phyloP scores from a whole-genome alignment of 1,140 invertebrate genomes.

The Eupeodes corollae region DNA sequence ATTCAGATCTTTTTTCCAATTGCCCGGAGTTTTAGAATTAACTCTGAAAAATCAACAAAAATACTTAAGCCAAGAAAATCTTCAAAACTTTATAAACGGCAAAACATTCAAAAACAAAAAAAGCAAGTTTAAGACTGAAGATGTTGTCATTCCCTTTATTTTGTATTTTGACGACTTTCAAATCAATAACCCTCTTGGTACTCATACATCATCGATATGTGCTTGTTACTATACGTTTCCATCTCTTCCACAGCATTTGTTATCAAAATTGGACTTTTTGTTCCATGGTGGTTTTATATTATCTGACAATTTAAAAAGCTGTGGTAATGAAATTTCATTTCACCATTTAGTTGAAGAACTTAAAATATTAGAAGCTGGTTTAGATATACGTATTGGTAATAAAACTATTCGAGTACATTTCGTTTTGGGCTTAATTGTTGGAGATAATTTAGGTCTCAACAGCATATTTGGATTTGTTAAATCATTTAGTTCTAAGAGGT shows the following conservation, averaged over 20 bases:
- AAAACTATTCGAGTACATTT: conserved; percentile 13
- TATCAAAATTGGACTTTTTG: background rate
- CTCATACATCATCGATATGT: background rate
- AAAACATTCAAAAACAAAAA: too few species aligned
- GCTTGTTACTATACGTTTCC: background rate
- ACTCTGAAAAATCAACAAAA: too few species aligned
- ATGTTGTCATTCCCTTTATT: background rate
- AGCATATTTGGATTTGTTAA: conserved; percentile 15
- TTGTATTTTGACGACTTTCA: conserved; percentile 1
- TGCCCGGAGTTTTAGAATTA: too few species aligned
- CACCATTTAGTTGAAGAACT: background rate
- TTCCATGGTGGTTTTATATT: background rate
- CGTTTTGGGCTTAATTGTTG: conserved; percentile 14
- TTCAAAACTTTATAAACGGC: too few species aligned
- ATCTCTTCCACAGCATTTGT: background rate
- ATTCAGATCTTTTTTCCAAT: too few species aligned
- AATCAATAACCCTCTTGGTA: background rate
- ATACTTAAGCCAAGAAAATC: too few species aligned
- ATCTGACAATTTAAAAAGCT: background rate
- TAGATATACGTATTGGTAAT: background rate
- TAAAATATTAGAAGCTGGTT: background rate
- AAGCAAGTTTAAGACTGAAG: too few species aligned
- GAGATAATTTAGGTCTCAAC: conserved; percentile 23
- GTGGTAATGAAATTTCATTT: background rate
- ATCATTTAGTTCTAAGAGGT: conserved; percentile 17